phyloP scores from a whole-genome alignment of 1,140 invertebrate species.

The Cotesia typhae region DNA sequence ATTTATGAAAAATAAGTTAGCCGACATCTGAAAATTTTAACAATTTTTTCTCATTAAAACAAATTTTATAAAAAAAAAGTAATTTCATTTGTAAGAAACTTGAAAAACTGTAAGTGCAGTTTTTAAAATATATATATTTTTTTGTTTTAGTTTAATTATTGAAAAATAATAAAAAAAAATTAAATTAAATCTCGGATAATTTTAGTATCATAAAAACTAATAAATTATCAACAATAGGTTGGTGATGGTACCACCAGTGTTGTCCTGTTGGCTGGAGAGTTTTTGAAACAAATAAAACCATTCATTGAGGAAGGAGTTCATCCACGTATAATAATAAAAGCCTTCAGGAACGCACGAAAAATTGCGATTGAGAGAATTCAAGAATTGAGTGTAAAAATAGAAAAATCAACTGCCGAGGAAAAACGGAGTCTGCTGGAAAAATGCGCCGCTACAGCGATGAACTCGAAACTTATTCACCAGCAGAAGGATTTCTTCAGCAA shows the following conservation, averaged over 20 bases:
- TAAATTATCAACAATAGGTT: slow-evolving; percentile 71
- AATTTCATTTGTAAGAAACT: too few relatives aligned
- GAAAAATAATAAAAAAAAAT: too few relatives aligned
- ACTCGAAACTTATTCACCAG: slow-evolving; percentile 94
- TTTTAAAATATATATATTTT: too few relatives aligned
- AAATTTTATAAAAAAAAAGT: too few relatives aligned
- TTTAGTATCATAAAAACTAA: not conserved
- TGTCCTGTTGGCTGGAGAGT: slow-evolving; percentile 93
- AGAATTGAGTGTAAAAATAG: slow-evolving; percentile 85
- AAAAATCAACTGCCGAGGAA: slow-evolving; percentile 69
- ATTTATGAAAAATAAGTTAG: too few relatives aligned
- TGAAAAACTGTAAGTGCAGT: too few relatives aligned
- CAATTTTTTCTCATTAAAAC: too few relatives aligned
- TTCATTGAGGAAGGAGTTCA: slow-evolving; percentile 98
- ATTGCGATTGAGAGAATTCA: slow-evolving; percentile 87
- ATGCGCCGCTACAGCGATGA: slow-evolving; percentile 96
- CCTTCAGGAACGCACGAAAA: slow-evolving; percentile 82
- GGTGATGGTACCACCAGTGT: slow-evolving; percentile 98
- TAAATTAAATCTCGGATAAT: too few relatives aligned
- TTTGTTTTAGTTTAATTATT: too few relatives aligned
- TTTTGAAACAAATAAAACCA: slow-evolving; percentile 93
- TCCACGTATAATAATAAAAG: slow-evolving; percentile 89
- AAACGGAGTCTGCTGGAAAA: slow-evolving; percentile 84
- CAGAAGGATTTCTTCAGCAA: slow-evolving; percentile 96
- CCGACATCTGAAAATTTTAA: too few relatives aligned